Evolutionary conservation across 2,797 vertebrate genomes (phyloP).

Genomic region (Nannoperca australis): DNA sequence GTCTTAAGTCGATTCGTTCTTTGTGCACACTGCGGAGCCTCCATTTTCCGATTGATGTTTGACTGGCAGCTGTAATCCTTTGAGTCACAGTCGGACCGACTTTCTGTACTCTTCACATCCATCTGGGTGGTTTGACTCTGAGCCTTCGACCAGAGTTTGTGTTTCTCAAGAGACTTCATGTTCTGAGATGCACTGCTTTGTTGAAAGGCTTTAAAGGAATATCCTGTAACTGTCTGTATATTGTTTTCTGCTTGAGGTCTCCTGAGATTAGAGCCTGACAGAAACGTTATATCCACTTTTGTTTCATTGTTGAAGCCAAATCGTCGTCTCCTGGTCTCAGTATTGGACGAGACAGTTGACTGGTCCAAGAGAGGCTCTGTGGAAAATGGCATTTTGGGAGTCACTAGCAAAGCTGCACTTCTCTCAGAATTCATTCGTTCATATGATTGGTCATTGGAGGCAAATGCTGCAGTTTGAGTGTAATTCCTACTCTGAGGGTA

Average conservation of each 20-base stretch:
- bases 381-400: slow-evolving; percentile 19
- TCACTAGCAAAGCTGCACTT: slow-evolving; percentile 7
- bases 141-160: slow-evolving; percentile 46
- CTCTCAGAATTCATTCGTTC: slow-evolving; percentile 36
- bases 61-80: slow-evolving; percentile 62
- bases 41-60: slow-evolving; percentile 37
- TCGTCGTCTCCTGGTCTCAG: slow-evolving; percentile 44
- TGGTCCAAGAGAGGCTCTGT: slow-evolving; percentile 13
- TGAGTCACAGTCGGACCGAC: slow-evolving; percentile 39
- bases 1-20: slow-evolving; percentile 57
- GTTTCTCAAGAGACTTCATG: slow-evolving; percentile 32
- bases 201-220: slow-evolving; percentile 23
- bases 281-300: slow-evolving; percentile 26
- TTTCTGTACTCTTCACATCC: slow-evolving; percentile 37
- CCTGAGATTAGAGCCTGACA: slow-evolving; percentile 21
- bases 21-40: slow-evolving; percentile 15
- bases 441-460: slow-evolving; percentile 18
- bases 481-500: slow-evolving; percentile 33
- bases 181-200: slow-evolving; percentile 19
- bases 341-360: slow-evolving; percentile 17
- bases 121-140: slow-evolving; percentile 38
- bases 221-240: slow-evolving; percentile 4
- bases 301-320: slow-evolving; percentile 28
- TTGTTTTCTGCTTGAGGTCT: slow-evolving; percentile 34
- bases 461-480: slow-evolving; percentile 25